Conservation (phyloP, 2,797 vertebrate genomes). For the Chromobotia macracanthus region DNA sequence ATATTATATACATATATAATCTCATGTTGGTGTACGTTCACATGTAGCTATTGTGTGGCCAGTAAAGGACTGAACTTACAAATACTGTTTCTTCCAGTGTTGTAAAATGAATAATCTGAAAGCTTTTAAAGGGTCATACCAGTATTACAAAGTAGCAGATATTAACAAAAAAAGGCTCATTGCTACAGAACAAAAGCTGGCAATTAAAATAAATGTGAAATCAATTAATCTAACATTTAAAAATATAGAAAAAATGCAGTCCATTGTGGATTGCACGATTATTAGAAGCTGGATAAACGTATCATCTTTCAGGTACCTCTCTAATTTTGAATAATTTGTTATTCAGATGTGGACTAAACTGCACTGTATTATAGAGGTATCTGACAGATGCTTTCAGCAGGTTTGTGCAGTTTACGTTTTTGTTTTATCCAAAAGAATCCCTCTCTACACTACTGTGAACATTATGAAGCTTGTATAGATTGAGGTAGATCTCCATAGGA, state of each 20-base stretch:
- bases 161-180: constrained; percentile 36
- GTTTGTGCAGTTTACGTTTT: constrained; percentile 53
- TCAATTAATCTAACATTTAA: constrained; percentile 23
- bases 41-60: constrained; percentile 28
- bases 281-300: constrained; percentile 20
- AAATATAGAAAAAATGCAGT: constrained; percentile 36
- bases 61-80: constrained; percentile 29
- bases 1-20: too few species aligned
- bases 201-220: constrained; percentile 51
- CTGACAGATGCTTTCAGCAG: constrained; percentile 60
- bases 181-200: constrained; percentile 40
- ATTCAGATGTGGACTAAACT: constrained; percentile 29
- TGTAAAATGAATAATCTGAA: constrained; percentile 52
- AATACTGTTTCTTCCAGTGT: constrained; percentile 54
- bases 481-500: constrained; percentile 83
- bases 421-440: too few species aligned
- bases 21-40: constrained; percentile 29
- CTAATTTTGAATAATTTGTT: constrained; percentile 35
- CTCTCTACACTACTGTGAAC: constrained; percentile 62
- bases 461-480: constrained; percentile 64
- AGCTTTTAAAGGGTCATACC: constrained; percentile 45
- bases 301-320: constrained; percentile 47
- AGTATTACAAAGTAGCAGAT: constrained; percentile 48
- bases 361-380: constrained; percentile 53
- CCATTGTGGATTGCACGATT: constrained; percentile 1